Percentiles rank a stretch among this genome's conserved stretches.
phyloP scores from a whole-genome alignment of 2,797 vertebrate species.

The Phrynocephalus guinanensis region DNA sequence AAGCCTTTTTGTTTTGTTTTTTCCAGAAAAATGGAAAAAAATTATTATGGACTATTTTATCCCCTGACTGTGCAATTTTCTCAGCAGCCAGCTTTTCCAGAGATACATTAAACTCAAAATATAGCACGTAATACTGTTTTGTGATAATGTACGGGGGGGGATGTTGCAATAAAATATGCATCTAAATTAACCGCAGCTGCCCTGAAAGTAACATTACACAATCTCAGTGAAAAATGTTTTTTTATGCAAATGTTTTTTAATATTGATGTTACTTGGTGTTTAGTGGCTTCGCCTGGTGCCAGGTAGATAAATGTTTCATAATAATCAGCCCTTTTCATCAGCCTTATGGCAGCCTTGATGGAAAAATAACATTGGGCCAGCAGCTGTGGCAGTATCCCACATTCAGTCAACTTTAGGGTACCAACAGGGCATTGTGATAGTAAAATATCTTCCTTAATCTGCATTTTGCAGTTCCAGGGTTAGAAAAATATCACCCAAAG shows the following conservation, averaged over 20 bases:
- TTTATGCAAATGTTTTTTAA: neutral
- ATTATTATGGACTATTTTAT: no score
- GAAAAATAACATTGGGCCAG: neutral
- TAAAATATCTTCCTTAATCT: neutral
- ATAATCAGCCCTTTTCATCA: neutral
- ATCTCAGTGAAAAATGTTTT: neutral
- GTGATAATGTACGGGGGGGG: neutral
- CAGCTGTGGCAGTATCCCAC: neutral
- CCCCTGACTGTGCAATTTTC: no score
- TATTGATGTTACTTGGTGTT: neutral
- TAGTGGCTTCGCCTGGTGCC: neutral
- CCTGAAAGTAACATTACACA: neutral
- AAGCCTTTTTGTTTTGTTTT: no score
- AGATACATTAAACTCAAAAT: neutral
- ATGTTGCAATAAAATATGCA: neutral
- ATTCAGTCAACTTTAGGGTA: no score
- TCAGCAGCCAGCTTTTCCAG: neutral
- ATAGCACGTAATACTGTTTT: neutral
- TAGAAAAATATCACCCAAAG: neutral
- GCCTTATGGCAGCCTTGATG: neutral
- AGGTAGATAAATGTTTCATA: neutral
- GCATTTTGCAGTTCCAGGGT: neutral
- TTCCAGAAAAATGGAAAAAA: no score
- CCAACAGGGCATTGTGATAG: neutral
- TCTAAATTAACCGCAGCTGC: no score